Percentiles rank a stretch among this genome's conserved stretches.
Evolutionary conservation across 2,113 vertebrate species (phyloP).

Genomic region (Triplophysa tibetana): DNA sequence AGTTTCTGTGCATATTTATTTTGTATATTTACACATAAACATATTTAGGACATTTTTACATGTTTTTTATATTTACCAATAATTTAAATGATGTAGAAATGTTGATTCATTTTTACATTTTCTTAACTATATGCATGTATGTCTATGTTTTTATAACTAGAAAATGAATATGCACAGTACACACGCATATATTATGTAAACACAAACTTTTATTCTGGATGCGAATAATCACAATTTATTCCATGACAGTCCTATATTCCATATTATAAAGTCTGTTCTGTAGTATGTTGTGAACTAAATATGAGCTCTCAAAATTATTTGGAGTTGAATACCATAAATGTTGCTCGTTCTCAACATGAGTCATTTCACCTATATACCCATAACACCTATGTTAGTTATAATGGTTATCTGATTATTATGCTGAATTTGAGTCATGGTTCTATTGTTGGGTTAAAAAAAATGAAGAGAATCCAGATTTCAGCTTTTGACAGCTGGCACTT

Average conservation of each 20-base stretch:
- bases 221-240: not conserved
- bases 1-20: too few species aligned
- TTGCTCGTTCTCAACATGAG: conserved; percentile 3
- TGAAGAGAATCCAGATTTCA: conserved; percentile 27
- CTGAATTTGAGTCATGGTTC: not conserved
- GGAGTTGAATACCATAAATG: not conserved
- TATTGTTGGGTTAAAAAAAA: not conserved
- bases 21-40: too few species aligned
- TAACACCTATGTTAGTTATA: not conserved
- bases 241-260: too few species aligned
- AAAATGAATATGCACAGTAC: too few species aligned
- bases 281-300: not conserved
- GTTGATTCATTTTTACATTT: too few species aligned
- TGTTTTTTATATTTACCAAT: too few species aligned
- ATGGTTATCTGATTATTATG: not conserved
- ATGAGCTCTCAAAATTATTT: not conserved
- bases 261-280: not conserved
- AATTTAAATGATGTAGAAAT: too few species aligned
- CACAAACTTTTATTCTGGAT: not conserved
- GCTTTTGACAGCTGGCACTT: not conserved
- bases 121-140: too few species aligned
- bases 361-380: not conserved
- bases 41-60: too few species aligned
- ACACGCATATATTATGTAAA: too few species aligned
- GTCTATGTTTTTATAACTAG: too few species aligned